phyloP scores from a whole-genome alignment of 2,888 invertebrate species.

The Amiota mariae region DNA sequence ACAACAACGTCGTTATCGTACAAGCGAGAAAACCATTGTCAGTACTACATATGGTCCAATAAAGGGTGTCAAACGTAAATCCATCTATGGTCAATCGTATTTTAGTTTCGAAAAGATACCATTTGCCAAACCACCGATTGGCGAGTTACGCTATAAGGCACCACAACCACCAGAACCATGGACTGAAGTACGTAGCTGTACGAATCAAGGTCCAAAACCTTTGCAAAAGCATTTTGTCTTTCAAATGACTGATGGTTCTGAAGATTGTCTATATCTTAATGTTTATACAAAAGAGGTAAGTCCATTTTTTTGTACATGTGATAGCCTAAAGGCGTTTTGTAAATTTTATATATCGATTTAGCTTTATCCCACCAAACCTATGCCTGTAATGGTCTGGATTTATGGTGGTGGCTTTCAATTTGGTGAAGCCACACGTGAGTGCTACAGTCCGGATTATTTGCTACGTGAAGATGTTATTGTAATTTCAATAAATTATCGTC shows the following conservation, averaged over 20 bases:
- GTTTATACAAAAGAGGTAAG: constrained; percentile 73
- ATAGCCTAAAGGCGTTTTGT: not conserved
- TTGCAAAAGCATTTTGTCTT: constrained; percentile 71
- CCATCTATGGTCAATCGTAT: constrained; percentile 70
- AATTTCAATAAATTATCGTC: constrained; percentile 75
- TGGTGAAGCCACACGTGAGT: constrained; percentile 73
- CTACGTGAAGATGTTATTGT: constrained; percentile 74
- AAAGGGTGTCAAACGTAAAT: constrained; percentile 71
- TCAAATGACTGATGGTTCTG: constrained; percentile 74
- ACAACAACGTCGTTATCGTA: constrained; percentile 65
- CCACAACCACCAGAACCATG: constrained; percentile 74
- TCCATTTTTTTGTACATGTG: constrained; percentile 10
- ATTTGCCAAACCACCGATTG: constrained; percentile 71
- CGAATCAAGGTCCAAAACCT: constrained; percentile 70
- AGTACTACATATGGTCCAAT: constrained; percentile 71
- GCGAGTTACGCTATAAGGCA: constrained; percentile 71
- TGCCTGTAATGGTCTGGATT: constrained; percentile 75
- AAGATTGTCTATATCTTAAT: constrained; percentile 76
- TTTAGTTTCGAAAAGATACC: constrained; percentile 72
- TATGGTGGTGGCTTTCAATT: constrained; percentile 75
- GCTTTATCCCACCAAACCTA: constrained; percentile 66
- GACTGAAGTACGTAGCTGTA: constrained; percentile 74
- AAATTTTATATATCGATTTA: constrained; percentile 34
- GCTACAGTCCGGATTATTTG: constrained; percentile 74
- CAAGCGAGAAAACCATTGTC: constrained; percentile 68